phyloP scores from a whole-genome alignment of 2,888 invertebrate species.

The Epinotia nisella region DNA sequence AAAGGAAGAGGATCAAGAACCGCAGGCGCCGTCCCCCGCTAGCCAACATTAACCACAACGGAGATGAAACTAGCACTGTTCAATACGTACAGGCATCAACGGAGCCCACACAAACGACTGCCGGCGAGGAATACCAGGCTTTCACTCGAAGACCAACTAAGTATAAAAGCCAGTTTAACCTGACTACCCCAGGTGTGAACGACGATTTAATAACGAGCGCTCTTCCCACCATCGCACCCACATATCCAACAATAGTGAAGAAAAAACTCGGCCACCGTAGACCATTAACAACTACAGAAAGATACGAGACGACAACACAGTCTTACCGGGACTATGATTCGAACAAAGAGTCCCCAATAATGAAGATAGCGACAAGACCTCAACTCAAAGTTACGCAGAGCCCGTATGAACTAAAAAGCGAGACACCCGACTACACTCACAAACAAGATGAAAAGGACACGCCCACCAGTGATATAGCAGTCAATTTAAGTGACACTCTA shows the following conservation, averaged over 20 bases:
- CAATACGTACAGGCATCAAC: constrained; percentile 58
- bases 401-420: constrained; percentile 64
- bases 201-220: constrained; percentile 79
- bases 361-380: constrained; percentile 79
- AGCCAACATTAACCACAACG: constrained; percentile 64
- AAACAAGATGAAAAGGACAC: constrained; percentile 83
- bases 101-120: constrained; percentile 60
- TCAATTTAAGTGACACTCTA: constrained; percentile 67
- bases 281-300: constrained; percentile 64
- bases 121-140: constrained; percentile 68
- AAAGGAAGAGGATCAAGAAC: constrained; percentile 77
- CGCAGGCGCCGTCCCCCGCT: constrained; percentile 76
- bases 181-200: constrained; percentile 76
- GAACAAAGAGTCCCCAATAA: constrained; percentile 77
- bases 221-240: constrained; percentile 77
- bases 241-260: constrained; percentile 72
- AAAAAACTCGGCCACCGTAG: constrained; percentile 74
- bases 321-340: constrained; percentile 60
- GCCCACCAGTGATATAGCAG: constrained; percentile 79
- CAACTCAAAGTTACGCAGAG: constrained; percentile 60
- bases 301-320: constrained; percentile 71
- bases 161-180: constrained; percentile 62
- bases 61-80: constrained; percentile 62
- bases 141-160: constrained; percentile 71
- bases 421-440: constrained; percentile 76